Percentiles rank a stretch among this genome's conserved stretches.
These are phyloP conservation scores for Micronisus gabar DNA, from an alignment of 2,113 vertebrate species.

Conservation along the genomic window DNA sequence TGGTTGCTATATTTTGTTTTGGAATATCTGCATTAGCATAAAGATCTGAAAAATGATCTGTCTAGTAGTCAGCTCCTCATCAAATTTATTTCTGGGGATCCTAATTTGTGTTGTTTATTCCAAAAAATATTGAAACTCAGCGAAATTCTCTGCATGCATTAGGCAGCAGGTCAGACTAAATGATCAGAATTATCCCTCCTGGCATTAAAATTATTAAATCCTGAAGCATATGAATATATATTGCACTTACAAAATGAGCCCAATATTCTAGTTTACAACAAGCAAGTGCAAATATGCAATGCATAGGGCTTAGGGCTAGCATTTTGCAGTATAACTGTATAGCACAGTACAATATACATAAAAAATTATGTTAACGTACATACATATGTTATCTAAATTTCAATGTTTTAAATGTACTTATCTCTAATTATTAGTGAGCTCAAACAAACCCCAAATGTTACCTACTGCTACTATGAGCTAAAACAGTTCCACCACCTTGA, in stretches of 20 bases:
- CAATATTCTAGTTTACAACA: background rate
- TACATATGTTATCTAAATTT: background rate
- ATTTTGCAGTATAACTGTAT: background rate
- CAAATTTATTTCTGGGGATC: background rate
- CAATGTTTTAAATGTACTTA: background rate
- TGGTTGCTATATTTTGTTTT: background rate
- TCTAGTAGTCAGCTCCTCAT: background rate
- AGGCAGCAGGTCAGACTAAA: background rate
- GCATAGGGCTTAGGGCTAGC: background rate
- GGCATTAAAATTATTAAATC: background rate
- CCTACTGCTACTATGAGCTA: background rate
- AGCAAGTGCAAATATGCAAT: background rate
- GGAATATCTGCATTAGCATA: background rate
- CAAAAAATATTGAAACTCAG: background rate
- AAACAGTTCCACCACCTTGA: background rate
- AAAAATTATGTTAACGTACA: background rate
- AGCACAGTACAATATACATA: background rate
- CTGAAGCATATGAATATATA: background rate
- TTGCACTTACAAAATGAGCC: background rate
- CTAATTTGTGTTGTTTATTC: background rate
- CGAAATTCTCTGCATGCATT: background rate
- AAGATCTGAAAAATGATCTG: background rate
- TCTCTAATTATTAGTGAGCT: background rate
- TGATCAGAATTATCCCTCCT: background rate
- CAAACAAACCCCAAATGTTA: background rate